These are phyloP conservation scores for Lochmaea crataegi DNA, from an alignment of 2,888 invertebrate species.

Conservation along the genomic window DNA sequence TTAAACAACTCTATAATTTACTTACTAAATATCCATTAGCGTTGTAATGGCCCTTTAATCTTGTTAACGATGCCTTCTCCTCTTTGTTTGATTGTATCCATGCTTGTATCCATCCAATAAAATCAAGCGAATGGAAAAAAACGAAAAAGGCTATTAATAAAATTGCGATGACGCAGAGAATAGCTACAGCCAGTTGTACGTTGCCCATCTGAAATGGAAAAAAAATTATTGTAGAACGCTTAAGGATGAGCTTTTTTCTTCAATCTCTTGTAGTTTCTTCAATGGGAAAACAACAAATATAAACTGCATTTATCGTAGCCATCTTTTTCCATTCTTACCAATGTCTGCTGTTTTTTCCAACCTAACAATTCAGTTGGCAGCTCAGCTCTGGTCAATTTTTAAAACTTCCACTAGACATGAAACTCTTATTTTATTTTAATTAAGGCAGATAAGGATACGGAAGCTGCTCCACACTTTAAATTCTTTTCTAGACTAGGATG, in stretches of 20 bases:
- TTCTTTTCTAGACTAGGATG: too few species aligned
- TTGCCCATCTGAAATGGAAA: constrained; percentile 62
- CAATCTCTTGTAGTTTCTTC: neutral
- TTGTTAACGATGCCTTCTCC: constrained; percentile 69
- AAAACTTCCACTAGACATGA: too few species aligned
- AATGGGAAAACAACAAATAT: neutral
- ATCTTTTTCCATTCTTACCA: too few species aligned
- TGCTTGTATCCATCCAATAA: constrained; percentile 65
- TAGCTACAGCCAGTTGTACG: constrained; percentile 58
- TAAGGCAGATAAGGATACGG: too few species aligned
- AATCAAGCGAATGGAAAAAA: constrained; percentile 64
- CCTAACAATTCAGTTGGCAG: too few species aligned
- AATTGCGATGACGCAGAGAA: constrained; percentile 63
- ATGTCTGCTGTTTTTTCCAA: too few species aligned
- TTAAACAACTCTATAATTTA: neutral
- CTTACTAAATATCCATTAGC: constrained; percentile 76
- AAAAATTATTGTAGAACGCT: neutral
- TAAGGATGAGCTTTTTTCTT: too few species aligned
- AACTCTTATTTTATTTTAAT: too few species aligned
- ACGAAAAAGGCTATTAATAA: constrained; percentile 63
- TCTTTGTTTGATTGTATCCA: constrained; percentile 69
- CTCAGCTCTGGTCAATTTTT: too few species aligned
- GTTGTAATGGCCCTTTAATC: constrained; percentile 70
- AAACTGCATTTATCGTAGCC: too few species aligned
- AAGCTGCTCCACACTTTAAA: too few species aligned